Base-by-base conservation (phyloP, 2,113 vertebrate species). In the Tursiops truncatus region DNA sequence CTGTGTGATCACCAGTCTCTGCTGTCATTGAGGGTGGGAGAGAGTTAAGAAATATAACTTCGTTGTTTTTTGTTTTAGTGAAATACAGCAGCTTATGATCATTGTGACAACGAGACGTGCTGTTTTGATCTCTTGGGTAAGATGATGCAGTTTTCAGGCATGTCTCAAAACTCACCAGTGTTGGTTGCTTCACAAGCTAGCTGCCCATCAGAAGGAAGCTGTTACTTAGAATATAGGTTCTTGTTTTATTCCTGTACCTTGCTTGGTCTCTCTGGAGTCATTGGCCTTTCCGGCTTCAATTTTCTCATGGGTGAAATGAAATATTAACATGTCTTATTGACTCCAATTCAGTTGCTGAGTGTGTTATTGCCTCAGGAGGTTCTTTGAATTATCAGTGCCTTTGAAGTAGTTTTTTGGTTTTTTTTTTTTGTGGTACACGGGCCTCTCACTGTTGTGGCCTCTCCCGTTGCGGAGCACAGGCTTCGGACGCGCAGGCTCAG, bases 41-140 rank as follows among this genome's bases (percentile, higher is more conserved):
- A 85, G 91, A 79, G 74, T 95, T 92, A 97, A 85, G 3, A 38
- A 87, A 70, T 38, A 50, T 38, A 68, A 44, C 82, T 36, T 80
- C 53, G 14, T 97, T 93, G 95, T 98, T 97, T 97, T 65, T 76
- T 94, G 90, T 53, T 65, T 80, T 38, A 56, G 56, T 53, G 70
- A 77, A 87, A 81, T 73, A 85, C 62, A 68, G 77, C 94, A 97
- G 97, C 91, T 97, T 96, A 25, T 26, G 90, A 73, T 84, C 92
- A 74, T 96, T 97, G 96, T 97, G 97, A 98, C 97, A 96, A 38
- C 0, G 14, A 96, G 93, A 94, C 93, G 93, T 98, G 97, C 96
- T 97, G 91, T 98, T 98, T 97, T 97, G 88, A 97, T 95, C 96
- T 96, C 86, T 95, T 9, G 26, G 89, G 85, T 87, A 77, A 95